Base-by-base conservation (phyloP, 2,888 invertebrate species). In the Dasysyrphus tricinctus region DNA sequence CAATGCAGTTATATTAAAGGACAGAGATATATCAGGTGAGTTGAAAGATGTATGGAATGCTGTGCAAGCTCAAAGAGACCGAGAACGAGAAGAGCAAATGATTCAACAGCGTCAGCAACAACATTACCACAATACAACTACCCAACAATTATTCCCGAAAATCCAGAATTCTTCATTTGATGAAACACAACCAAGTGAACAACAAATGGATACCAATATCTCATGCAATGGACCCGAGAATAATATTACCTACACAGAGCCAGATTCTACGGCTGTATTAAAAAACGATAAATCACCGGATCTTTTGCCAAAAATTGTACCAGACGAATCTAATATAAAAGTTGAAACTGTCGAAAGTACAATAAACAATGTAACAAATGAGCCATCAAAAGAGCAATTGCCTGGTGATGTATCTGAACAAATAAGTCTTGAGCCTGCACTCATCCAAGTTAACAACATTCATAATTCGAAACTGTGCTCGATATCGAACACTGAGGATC, bases 31-130 rank as follows among this genome's bases (percentile, higher is more conserved):
- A 81, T 95, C 95, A 0, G 96, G 96, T 0, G 96, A 96, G 90
- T 91, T 96, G 29, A 96, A 96, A 90, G 96, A 96, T 90, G 95
- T 96, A 1, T 96, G 96, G 96, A 94, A 95, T 19, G 95, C 95
- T 0, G 95, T 96, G 3, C 95, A 96, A 88, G 92, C 91, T 11
- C 92, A 92, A 88, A 89, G 92, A n/a, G 92, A 92, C 89, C 90
- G 92, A 7, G 92, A 92, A 86, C 90, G 92, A 7, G 92, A 92
- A 74, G 92, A 92, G 74, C 92, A 92, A 90, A 90, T 92, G 88
- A 80, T 92, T 37, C 91, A 92, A 78, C 92, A 92, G 82, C 91
- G 92, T 6, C 91, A 91, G 51, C 92, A 91, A 77, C 92, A 92
- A 67, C 91, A 91, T 61, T 91, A 90, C 88, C 91, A 92, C 78